Conservation (phyloP, 2,888 invertebrate species). For the Ennomos erosarius region DNA sequence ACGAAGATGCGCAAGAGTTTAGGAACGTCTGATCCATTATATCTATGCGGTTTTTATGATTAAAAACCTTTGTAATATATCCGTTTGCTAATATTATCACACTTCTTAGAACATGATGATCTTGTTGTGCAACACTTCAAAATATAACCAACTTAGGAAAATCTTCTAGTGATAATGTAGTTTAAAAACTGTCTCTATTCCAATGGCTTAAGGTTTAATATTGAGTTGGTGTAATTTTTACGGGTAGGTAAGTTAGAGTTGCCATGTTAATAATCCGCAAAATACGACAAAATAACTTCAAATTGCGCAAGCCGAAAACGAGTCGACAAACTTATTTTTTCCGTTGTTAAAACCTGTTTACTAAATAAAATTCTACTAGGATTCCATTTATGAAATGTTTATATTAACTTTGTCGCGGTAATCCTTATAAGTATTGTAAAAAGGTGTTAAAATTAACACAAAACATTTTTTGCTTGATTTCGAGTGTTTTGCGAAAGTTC, state of each 20-base stretch:
- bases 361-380: neutral
- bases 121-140: slow-evolving; percentile 25
- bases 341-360: slow-evolving; percentile 3
- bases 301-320: slow-evolving; percentile 27
- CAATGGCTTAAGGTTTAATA: neutral
- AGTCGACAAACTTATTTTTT: slow-evolving; percentile 16
- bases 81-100: slow-evolving; percentile 17
- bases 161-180: neutral
- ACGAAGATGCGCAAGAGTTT: neutral
- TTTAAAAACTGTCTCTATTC: neutral
- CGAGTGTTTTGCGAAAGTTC: slow-evolving; percentile 25
- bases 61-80: slow-evolving; percentile 33
- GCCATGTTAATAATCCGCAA: slow-evolving; percentile 14
- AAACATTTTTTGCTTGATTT: slow-evolving; percentile 26
- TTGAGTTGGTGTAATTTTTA: neutral
- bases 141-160: slow-evolving; percentile 6
- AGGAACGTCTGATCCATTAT: slow-evolving; percentile 1
- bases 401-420: neutral
- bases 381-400: neutral
- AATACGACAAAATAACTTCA: slow-evolving; percentile 23
- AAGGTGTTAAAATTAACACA: slow-evolving; percentile 31
- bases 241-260: slow-evolving; percentile 1
- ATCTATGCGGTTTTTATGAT: slow-evolving; percentile 25
- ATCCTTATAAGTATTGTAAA: slow-evolving; percentile 16
- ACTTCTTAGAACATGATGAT: slow-evolving; percentile 31